Conservation (phyloP, 1,140 invertebrate genomes). For the Heliothis subflexa region DNA sequence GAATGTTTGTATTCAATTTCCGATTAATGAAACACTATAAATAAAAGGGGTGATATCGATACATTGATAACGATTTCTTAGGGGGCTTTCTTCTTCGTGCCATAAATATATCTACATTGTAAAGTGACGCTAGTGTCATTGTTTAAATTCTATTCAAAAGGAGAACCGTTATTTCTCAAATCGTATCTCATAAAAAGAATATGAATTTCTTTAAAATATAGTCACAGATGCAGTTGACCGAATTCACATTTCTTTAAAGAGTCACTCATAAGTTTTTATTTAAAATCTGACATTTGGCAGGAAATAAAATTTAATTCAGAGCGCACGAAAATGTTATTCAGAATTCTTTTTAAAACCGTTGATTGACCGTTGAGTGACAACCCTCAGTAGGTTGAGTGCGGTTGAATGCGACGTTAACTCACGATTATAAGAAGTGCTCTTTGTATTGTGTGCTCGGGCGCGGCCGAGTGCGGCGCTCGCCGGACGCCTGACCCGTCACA, state of each 20-base stretch:
- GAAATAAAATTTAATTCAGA: constrained; percentile 67
- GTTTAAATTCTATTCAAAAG: constrained; percentile 33
- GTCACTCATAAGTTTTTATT: constrained; percentile 53
- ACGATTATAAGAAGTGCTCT: constrained; percentile 64
- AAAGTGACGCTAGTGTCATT: constrained; percentile 8
- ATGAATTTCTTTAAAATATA: constrained; percentile 3
- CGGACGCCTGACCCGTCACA: constrained; percentile 4
- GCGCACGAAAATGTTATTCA: constrained; percentile 54
- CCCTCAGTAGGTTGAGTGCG: constrained; percentile 63
- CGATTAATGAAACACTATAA: constrained; percentile 9
- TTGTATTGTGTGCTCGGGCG: constrained; percentile 61
- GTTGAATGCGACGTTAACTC: constrained; percentile 61
- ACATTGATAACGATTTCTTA: constrained; percentile 22
- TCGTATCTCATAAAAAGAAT: constrained; percentile 29
- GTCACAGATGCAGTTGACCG: constrained; percentile 25
- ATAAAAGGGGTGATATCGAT: constrained; percentile 42
- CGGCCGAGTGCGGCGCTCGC: not conserved
- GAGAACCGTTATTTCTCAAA: constrained; percentile 22
- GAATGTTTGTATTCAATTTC: not conserved
- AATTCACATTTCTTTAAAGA: constrained; percentile 34
- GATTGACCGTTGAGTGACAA: constrained; percentile 81
- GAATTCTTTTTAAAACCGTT: constrained; percentile 72
- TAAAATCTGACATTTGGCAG: constrained; percentile 70
- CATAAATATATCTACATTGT: constrained; percentile 33
- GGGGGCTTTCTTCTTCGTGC: constrained; percentile 11